Evolutionary conservation across 2,888 invertebrate genomes (phyloP).

Genomic region (Lasioglossum figueresi): DNA sequence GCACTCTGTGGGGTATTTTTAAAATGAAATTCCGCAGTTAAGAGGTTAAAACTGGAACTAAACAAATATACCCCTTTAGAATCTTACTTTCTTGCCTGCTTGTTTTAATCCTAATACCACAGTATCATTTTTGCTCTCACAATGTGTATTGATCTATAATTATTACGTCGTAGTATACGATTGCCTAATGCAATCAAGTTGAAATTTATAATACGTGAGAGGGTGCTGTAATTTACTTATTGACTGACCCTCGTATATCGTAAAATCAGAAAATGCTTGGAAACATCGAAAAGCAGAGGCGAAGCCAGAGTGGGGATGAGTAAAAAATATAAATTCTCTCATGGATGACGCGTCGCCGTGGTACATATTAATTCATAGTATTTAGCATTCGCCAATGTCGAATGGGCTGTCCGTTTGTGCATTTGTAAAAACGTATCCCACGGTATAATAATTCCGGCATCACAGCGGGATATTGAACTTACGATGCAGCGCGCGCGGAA

Average conservation of each 20-base stretch:
- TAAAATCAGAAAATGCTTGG: neutral
- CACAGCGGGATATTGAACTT: constrained; percentile 33
- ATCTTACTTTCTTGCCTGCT: too few species aligned
- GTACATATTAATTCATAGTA: constrained; percentile 43
- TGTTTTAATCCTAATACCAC: too few species aligned
- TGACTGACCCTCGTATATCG: neutral
- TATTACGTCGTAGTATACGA: neutral
- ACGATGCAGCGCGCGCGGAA: constrained; percentile 21
- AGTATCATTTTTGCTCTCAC: too few species aligned
- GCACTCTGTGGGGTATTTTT: too few species aligned
- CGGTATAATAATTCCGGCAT: constrained; percentile 33
- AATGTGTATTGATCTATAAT: neutral
- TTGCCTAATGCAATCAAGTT: neutral
- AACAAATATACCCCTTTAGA: too few species aligned
- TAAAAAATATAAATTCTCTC: neutral
- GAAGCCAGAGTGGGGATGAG: neutral
- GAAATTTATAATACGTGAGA: neutral
- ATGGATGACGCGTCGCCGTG: neutral
- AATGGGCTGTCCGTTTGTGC: constrained; percentile 50
- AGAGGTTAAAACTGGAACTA: too few species aligned
- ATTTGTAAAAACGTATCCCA: constrained; percentile 36
- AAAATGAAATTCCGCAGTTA: too few species aligned
- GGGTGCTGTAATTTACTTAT: neutral
- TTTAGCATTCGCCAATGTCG: constrained; percentile 49
- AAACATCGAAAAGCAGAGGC: neutral